A percentile compares a stretch with the other conserved stretches of the same genome.
Conservation (phyloP, 2,113 vertebrate genomes). For the Antechinus flavipes region DNA sequence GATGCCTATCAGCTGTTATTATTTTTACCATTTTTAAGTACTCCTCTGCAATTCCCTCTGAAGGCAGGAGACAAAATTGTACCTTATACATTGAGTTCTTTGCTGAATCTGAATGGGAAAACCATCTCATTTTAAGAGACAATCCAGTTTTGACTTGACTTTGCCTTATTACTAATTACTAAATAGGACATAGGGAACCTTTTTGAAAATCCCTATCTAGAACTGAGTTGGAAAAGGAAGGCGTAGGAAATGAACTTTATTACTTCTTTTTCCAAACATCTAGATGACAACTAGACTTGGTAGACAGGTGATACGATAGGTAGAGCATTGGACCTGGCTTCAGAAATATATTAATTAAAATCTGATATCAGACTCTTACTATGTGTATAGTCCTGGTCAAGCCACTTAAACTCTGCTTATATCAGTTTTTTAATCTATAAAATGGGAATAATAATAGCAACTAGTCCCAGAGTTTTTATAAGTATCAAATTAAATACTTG, state of each 20-base stretch:
- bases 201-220: not conserved
- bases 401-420: not conserved
- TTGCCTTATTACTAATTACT: not conserved
- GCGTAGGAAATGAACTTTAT: not conserved
- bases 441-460: not conserved
- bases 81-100: not conserved
- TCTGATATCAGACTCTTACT: not conserved
- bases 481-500: not conserved
- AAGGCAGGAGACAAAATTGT: not conserved
- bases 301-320: not conserved
- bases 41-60: not conserved
- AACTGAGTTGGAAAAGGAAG: not conserved
- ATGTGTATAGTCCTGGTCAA: not conserved
- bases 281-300: not conserved
- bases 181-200: not conserved
- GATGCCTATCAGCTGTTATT: not conserved
- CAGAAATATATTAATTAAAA: not conserved
- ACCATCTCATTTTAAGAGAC: not conserved
- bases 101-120: not conserved
- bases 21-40: not conserved
- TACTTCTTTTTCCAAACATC: not conserved
- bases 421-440: not conserved
- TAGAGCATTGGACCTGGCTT: not conserved
- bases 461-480: not conserved
- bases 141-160: not conserved